Evolutionary conservation across 2,888 invertebrate genomes (phyloP).

Genomic region (Oscheius sp.): DNA sequence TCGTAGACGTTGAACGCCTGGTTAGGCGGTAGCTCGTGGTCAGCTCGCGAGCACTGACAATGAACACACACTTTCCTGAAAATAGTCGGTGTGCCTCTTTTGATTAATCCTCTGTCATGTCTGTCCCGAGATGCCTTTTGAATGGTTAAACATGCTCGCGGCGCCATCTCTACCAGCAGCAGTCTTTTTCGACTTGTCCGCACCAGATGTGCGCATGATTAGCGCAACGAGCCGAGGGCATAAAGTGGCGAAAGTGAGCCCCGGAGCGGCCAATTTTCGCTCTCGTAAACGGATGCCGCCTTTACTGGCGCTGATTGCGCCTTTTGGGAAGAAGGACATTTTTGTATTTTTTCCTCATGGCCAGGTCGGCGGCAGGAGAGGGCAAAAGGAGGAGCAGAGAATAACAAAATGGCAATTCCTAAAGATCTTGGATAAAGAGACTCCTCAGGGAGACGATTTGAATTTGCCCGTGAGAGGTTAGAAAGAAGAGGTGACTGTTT

Average conservation of each 20-base stretch:
- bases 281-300: constrained; percentile 33
- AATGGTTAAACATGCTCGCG: constrained; percentile 1
- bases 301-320: constrained; percentile 19
- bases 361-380: no score
- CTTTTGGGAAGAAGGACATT: background rate
- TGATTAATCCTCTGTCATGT: background rate
- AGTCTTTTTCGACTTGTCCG: constrained; percentile 13
- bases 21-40: constrained; percentile 69
- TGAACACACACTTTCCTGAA: constrained; percentile 72
- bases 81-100: constrained; percentile 1
- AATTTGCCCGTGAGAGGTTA: no score
- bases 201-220: constrained; percentile 35
- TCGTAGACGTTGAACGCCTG: constrained; percentile 70
- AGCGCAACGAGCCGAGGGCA: constrained; percentile 30
- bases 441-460: no score
- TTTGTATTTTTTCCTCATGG: no score
- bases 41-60: constrained; percentile 69
- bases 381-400: no score
- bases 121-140: background rate
- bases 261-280: constrained; percentile 32
- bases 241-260: constrained; percentile 30
- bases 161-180: background rate
- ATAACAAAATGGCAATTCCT: no score
- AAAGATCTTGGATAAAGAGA: no score
- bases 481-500: background rate